A percentile compares a stretch with the other conserved stretches of the same genome.
phyloP scores from a whole-genome alignment of 1,140 invertebrate genomes.

The Drosophila malerkotliana region DNA sequence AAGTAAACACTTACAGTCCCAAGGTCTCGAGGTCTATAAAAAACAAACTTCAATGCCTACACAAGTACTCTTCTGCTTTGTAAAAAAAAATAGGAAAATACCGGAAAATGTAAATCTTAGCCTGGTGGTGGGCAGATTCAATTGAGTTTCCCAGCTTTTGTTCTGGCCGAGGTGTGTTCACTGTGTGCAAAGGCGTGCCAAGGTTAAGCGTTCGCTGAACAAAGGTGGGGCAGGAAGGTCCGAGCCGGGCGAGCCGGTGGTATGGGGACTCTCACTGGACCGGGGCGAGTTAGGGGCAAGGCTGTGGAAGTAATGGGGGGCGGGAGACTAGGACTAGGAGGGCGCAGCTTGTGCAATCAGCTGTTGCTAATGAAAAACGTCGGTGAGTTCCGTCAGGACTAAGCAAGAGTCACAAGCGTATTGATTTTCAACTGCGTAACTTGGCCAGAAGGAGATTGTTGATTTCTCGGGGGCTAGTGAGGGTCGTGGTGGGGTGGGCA shows the following conservation, averaged over 20 bases:
- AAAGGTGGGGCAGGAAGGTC: slow-evolving; percentile 23
- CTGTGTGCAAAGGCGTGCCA: slow-evolving; percentile 59
- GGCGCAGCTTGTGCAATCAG: slow-evolving; percentile 74
- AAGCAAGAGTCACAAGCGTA: slow-evolving; percentile 62
- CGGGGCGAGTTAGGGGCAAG: slow-evolving; percentile 3
- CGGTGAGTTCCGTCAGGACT: slow-evolving; percentile 30
- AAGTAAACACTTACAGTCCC: neutral
- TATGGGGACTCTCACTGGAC: slow-evolving; percentile 19
- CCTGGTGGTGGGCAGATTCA: neutral
- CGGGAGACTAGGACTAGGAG: slow-evolving; percentile 1
- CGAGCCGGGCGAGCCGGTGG: neutral
- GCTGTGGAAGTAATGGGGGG: neutral
- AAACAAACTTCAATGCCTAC: neutral
- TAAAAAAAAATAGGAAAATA: slow-evolving; percentile 9
- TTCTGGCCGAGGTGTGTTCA: slow-evolving; percentile 25
- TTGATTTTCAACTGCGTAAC: slow-evolving; percentile 66
- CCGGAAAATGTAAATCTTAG: slow-evolving; percentile 21
- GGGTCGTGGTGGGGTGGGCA: neutral
- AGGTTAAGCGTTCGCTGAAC: slow-evolving; percentile 57
- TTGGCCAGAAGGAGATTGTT: slow-evolving; percentile 35
- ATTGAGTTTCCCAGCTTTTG: slow-evolving; percentile 25
- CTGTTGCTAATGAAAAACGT: slow-evolving; percentile 78
- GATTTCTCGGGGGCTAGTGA: neutral
- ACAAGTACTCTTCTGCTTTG: neutral
- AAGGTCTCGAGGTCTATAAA: neutral